phyloP scores from a whole-genome alignment of 2,113 vertebrate genomes.

The Anguilla japonica region DNA sequence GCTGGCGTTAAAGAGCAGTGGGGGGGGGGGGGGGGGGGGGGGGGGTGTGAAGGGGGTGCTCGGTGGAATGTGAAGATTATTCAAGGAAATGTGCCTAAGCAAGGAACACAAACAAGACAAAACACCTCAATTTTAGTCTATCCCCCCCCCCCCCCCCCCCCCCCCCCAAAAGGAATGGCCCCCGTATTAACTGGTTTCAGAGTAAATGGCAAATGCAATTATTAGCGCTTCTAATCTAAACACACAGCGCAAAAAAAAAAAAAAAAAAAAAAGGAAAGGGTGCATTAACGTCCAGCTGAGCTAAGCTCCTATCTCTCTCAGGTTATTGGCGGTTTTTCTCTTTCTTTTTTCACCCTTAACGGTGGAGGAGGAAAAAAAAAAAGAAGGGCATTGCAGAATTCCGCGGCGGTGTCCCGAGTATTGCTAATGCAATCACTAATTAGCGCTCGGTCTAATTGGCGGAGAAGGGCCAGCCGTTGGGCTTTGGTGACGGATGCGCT shows the following conservation, averaged over 20 bases:
- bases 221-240: not conserved
- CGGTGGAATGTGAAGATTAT: not conserved
- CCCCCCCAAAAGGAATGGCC: not conserved
- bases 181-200: not conserved
- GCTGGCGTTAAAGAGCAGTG: not conserved
- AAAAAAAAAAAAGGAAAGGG: not conserved
- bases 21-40: too few species aligned
- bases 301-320: not conserved
- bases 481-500: not conserved
- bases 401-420: not conserved
- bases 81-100: not conserved
- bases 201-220: not conserved
- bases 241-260: not conserved
- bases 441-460: not conserved
- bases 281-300: not conserved
- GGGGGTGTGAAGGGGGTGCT: too few species aligned
- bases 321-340: not conserved
- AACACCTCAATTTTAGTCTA: not conserved
- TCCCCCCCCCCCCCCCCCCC: too few species aligned
- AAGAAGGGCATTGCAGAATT: not conserved
- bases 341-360: not conserved
- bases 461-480: not conserved
- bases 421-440: constrained; percentile 12
- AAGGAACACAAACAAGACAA: not conserved
- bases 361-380: not conserved